Percentiles rank a stretch among this genome's conserved stretches.
phyloP scores from a whole-genome alignment of 1,140 invertebrate species.

The Aradophagus sp. region DNA sequence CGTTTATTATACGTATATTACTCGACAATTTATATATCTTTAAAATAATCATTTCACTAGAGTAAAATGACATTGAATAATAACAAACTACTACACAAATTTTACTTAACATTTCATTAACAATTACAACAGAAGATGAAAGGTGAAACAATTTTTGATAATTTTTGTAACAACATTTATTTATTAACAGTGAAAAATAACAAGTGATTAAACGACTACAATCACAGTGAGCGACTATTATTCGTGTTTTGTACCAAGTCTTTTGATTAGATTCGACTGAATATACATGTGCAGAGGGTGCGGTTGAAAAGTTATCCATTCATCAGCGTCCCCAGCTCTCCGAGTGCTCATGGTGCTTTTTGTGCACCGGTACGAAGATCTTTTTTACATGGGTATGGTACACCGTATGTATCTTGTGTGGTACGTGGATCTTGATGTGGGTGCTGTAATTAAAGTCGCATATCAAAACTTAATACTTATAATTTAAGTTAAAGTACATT shows the following conservation, averaged over 20 bases:
- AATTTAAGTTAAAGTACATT: background rate
- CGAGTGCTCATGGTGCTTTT: slow-evolving; percentile 30
- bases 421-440: slow-evolving; percentile 40
- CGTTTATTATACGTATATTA: no score
- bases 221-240: slow-evolving; percentile 25
- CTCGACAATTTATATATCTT: no score
- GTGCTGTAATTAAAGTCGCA: slow-evolving; percentile 32
- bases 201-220: slow-evolving; percentile 17
- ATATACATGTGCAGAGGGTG: background rate
- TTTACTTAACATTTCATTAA: no score
- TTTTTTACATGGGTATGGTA: slow-evolving; percentile 44
- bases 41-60: no score
- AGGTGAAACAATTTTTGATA: no score
- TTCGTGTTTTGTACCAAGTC: slow-evolving; percentile 16
- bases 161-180: no score
- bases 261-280: slow-evolving; percentile 6
- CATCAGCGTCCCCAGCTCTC: background rate
- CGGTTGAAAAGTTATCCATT: no score
- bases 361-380: slow-evolving; percentile 44
- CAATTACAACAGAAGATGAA: no score
- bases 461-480: background rate
- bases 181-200: slow-evolving; percentile 37
- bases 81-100: no score
- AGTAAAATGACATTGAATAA: no score
- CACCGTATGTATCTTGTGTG: slow-evolving; percentile 31